Evolutionary conservation across 2,113 vertebrate genomes (phyloP).

Genomic region (Mystacornis crossleyi): DNA sequence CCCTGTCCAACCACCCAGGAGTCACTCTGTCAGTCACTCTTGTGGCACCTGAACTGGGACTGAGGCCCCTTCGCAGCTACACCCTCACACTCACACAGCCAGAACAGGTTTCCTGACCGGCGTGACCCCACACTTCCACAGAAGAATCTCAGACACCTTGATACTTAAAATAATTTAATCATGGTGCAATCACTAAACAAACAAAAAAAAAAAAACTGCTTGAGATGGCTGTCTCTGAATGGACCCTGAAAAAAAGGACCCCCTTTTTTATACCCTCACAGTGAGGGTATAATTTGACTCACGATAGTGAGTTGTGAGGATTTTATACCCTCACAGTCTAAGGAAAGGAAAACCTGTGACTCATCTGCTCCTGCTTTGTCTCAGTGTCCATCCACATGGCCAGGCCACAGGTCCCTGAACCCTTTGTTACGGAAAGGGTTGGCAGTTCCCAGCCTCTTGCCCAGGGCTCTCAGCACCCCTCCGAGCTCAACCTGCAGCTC

Average conservation of each 20-base stretch:
- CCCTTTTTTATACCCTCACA: not conserved
- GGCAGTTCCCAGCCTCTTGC: not conserved
- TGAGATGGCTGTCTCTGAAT: rapidly evolving
- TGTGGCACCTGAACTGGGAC: rapidly evolving
- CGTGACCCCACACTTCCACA: not conserved
- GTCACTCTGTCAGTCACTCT: too few relatives aligned
- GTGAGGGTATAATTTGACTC: too few relatives aligned
- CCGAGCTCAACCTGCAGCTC: not conserved
- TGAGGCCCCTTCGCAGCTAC: not conserved
- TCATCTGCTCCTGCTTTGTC: not conserved
- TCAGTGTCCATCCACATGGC: not conserved
- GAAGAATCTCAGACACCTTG: not conserved
- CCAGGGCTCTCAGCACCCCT: rapidly evolving
- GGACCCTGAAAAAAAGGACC: not conserved
- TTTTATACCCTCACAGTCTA: not conserved
- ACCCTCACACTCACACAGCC: not conserved
- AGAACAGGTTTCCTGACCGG: rapidly evolving
- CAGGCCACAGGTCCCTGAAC: rapidly evolving
- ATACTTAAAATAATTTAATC: not conserved
- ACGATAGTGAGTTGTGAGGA: too few relatives aligned
- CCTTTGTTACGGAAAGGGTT: not conserved
- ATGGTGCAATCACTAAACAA: not conserved
- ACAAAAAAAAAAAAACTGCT: not conserved
- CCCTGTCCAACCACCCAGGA: not conserved
- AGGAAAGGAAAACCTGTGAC: not conserved